phyloP scores from a whole-genome alignment of 2,888 invertebrate genomes.

The Argyresthia goedartella region DNA sequence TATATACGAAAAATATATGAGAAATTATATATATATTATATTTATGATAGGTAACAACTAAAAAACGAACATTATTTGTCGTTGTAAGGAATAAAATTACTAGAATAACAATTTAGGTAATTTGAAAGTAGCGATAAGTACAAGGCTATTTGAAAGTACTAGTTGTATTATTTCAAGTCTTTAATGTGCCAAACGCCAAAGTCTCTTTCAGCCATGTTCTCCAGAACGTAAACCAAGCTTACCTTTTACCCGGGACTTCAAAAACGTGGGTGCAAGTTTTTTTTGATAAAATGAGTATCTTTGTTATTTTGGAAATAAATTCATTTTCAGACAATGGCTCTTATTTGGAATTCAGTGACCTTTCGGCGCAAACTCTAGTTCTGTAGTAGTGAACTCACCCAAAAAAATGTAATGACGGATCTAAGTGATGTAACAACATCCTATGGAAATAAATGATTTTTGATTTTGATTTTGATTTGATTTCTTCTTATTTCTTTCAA shows the following conservation, averaged over 20 bases:
- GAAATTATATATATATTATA: too few relatives aligned
- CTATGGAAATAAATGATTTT: too few relatives aligned
- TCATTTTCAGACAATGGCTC: conserved; percentile 4
- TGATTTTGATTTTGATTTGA: too few relatives aligned
- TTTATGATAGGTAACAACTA: too few relatives aligned
- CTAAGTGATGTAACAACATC: too few relatives aligned
- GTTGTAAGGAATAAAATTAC: too few relatives aligned
- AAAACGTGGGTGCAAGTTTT: conserved; percentile 7
- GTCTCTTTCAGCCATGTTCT: neutral
- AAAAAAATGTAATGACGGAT: too few relatives aligned
- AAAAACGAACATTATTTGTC: too few relatives aligned
- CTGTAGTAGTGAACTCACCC: too few relatives aligned
- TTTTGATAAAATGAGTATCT: neutral
- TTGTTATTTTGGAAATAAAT: conserved; percentile 5
- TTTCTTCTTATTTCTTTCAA: neutral
- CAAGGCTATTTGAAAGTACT: neutral
- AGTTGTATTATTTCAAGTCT: neutral
- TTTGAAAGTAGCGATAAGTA: too few relatives aligned
- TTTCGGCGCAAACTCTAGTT: conserved; percentile 5
- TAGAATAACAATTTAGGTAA: too few relatives aligned
- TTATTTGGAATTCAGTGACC: conserved; percentile 5
- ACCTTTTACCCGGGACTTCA: neutral
- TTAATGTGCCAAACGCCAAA: conserved; percentile 1
- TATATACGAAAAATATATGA: too few relatives aligned
- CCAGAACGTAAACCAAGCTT: conserved; percentile 4